Evolutionary conservation across 2,113 vertebrate genomes (phyloP), one percentile per base, ranked within the genome.

Genomic region (Macquaria ambigua): DNA sequence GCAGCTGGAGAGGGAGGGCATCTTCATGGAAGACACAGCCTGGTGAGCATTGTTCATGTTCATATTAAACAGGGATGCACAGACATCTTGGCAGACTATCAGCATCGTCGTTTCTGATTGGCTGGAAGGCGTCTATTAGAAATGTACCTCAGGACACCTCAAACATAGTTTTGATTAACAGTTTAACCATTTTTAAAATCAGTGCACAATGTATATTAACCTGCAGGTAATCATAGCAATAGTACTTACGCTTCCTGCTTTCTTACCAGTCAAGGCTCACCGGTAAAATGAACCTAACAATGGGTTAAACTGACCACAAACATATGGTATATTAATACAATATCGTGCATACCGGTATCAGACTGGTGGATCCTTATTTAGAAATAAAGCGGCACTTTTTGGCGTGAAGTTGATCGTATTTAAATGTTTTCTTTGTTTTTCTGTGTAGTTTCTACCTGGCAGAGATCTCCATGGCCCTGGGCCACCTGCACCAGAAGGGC

Each of bases 21-120:
- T 99, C 96, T 99, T 99, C 96, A 99, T 99, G 98, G 98, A 99
- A 94, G 98, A 99, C 94, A 99, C 98, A 15, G 98, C 98, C 90
- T 99, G 98, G 98, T 99, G 95, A 97, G 97, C 88, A 25, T 1
- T n/a, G 25, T 68, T 23, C 37, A 1, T 53, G 50, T 7, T 56
- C 21, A 7, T 37, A 10, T 14, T 23, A 39, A 53, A 15, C 6
- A 12, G 23, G 15, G 48, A 53, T 2, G 0, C 9, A n/a, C 70
- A 25, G 5, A n/a, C 12, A 23, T 25, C 4, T 43, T 8, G 15
- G 12, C 18, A 48, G 10, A 46, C n/a, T 74, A 6, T 52, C 28
- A 0, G 55, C 5, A 20, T 43, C 71, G 28, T 34, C 2, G 16
- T 28, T 37, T 43, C 16, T 28, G 39, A 48, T 74, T 31, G 16